phyloP scores from a whole-genome alignment of 2,113 vertebrate genomes.

The Tauraco erythrolophus region DNA sequence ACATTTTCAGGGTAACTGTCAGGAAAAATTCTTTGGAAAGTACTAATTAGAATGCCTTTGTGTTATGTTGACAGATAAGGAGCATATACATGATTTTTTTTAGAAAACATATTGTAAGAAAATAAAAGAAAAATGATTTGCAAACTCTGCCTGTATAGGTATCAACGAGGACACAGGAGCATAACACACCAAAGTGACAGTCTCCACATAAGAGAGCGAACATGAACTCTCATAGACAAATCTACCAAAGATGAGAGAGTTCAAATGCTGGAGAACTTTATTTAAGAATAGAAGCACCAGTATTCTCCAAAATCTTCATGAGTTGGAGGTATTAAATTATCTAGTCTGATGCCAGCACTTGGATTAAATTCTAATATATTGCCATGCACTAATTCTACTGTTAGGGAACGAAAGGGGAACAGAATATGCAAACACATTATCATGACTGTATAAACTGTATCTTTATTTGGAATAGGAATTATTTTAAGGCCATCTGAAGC shows the following conservation, averaged over 20 bases:
- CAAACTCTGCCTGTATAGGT: not conserved
- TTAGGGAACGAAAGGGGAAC: not conserved
- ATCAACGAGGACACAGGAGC: not conserved
- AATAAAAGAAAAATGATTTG: slow-evolving; percentile 19
- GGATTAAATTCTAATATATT: not conserved
- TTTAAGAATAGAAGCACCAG: not conserved
- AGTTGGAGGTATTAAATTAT: not conserved
- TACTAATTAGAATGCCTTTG: not conserved
- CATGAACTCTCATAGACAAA: not conserved
- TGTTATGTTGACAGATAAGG: not conserved
- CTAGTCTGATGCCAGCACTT: not conserved
- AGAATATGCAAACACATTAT: not conserved
- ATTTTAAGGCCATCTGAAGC: slow-evolving; percentile 22
- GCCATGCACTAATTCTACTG: not conserved
- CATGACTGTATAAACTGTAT: not conserved
- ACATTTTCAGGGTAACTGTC: not conserved
- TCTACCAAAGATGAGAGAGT: not conserved
- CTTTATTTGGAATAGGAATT: slow-evolving; percentile 17
- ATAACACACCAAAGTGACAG: not conserved
- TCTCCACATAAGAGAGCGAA: not conserved
- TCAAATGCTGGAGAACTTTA: not conserved
- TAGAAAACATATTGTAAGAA: not conserved
- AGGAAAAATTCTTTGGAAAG: not conserved
- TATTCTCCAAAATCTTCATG: not conserved
- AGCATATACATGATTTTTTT: not conserved